A percentile compares a stretch with the other conserved stretches of the same genome.
phyloP scores from a whole-genome alignment of 2,888 invertebrate species.

The Temnothorax rugatulus region DNA sequence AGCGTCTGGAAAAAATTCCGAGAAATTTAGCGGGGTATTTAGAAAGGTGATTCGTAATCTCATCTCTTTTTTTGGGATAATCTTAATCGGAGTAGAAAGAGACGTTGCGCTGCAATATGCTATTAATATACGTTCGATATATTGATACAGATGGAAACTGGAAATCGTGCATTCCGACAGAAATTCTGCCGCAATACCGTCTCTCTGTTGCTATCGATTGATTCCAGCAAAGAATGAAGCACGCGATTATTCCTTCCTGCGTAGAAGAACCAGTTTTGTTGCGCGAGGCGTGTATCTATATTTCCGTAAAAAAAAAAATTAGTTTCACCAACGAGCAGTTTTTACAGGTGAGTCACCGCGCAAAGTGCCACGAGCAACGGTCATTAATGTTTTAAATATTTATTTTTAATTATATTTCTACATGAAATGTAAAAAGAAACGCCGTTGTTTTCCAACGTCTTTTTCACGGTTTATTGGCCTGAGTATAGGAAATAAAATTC shows the following conservation, averaged over 20 bases:
- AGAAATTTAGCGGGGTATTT: neutral
- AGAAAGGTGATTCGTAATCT: neutral
- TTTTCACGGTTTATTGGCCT: neutral
- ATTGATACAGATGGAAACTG: neutral
- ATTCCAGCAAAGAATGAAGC: neutral
- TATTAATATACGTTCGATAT: neutral
- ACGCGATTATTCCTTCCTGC: neutral
- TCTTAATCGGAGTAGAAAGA: neutral
- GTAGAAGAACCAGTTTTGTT: conserved; percentile 35
- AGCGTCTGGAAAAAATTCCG: conserved; percentile 7
- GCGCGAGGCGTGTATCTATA: neutral
- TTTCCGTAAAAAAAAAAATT: conserved; percentile 5
- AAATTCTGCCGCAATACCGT: neutral
- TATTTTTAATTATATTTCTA: neutral
- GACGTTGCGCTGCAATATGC: neutral
- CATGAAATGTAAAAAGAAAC: too few species aligned
- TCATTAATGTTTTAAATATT: neutral
- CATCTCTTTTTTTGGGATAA: neutral
- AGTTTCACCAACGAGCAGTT: neutral
- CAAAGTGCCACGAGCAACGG: neutral
- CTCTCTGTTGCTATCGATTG: neutral
- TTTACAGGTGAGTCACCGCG: conserved; percentile 1
- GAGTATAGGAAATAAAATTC: neutral
- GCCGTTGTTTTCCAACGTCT: neutral
- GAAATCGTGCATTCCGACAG: neutral